These are phyloP conservation scores for Nothobranchius kuhntae DNA, from an alignment of 2,113 vertebrate species.

Conservation along the genomic window DNA sequence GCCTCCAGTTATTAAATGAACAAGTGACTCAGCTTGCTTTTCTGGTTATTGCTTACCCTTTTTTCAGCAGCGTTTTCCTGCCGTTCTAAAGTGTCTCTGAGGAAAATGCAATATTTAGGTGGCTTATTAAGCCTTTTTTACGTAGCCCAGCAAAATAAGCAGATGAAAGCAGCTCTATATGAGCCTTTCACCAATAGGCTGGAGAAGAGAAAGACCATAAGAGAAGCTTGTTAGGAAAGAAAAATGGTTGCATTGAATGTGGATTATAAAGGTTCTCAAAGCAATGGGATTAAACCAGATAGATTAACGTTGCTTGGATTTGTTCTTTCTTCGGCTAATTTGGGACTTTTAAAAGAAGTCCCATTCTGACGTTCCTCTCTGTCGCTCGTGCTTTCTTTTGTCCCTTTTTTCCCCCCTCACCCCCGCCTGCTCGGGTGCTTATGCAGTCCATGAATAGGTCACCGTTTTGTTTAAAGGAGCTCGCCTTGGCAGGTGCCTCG, in stretches of 20 bases:
- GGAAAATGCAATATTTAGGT: slow-evolving; percentile 27
- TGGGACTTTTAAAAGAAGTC: slow-evolving; percentile 68
- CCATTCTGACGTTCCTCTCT: slow-evolving; percentile 59
- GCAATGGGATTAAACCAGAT: slow-evolving; percentile 77
- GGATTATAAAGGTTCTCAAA: slow-evolving; percentile 75
- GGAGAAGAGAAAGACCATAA: slow-evolving; percentile 53
- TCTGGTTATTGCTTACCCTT: slow-evolving; percentile 40
- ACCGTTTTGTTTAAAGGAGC: slow-evolving; percentile 62
- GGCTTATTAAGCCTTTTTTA: slow-evolving; percentile 33
- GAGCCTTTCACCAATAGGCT: slow-evolving; percentile 46
- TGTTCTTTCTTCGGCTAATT: slow-evolving; percentile 77
- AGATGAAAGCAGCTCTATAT: slow-evolving; percentile 43
- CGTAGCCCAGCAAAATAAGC: slow-evolving; percentile 49
- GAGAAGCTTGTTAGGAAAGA: slow-evolving; percentile 71
- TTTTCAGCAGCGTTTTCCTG: slow-evolving; percentile 24
- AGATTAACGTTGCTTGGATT: slow-evolving; percentile 76
- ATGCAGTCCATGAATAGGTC: slow-evolving; percentile 68
- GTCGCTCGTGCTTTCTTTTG: slow-evolving; percentile 63
- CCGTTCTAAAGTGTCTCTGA: slow-evolving; percentile 33
- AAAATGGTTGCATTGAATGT: slow-evolving; percentile 76
- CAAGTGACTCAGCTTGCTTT: slow-evolving; percentile 47
- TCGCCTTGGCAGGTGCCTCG: slow-evolving; percentile 61
- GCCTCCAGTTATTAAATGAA: slow-evolving; percentile 42
- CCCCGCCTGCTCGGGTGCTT: slow-evolving; percentile 56
- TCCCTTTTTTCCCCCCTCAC: slow-evolving; percentile 19